phyloP scores from a whole-genome alignment of 2,797 vertebrate species.

The Sebastes dallii region DNA sequence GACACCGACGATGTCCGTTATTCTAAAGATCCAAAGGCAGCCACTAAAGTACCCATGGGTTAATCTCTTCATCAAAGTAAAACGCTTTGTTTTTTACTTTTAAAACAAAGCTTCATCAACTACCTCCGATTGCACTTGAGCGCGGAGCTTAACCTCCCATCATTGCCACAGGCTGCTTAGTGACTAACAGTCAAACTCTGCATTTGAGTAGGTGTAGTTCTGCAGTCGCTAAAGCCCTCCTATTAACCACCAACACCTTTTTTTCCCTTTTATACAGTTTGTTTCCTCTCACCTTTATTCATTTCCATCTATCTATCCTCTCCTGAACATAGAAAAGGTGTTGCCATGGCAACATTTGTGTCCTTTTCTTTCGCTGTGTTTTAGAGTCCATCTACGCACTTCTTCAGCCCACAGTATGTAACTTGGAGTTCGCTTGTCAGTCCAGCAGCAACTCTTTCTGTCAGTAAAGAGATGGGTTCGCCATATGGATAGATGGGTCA shows the following conservation, averaged over 20 bases:
- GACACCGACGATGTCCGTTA: not conserved
- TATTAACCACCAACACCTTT: not conserved
- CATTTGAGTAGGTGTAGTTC: not conserved
- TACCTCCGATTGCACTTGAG: not conserved
- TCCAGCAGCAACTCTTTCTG: not conserved
- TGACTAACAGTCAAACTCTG: not conserved
- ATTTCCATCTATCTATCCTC: not conserved
- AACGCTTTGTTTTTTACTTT: not conserved
- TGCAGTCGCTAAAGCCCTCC: not conserved
- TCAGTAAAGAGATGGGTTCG: not conserved
- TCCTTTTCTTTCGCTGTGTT: not conserved
- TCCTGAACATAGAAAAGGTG: not conserved
- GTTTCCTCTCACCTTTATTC: not conserved
- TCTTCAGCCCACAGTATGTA: conserved; percentile 12
- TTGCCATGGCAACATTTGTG: conserved; percentile 39
- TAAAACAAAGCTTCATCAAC: not conserved
- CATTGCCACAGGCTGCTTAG: not conserved
- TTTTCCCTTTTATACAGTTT: not conserved
- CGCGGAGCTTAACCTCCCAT: not conserved
- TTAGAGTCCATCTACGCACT: conserved; percentile 8
- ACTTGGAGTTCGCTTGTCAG: not conserved
- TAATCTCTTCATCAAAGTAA: not conserved
- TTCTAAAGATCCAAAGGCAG: not conserved
- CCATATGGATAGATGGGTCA: not conserved
- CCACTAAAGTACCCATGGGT: not conserved